phyloP scores from a whole-genome alignment of 1,140 invertebrate genomes.

The Centruroides vittatus region DNA sequence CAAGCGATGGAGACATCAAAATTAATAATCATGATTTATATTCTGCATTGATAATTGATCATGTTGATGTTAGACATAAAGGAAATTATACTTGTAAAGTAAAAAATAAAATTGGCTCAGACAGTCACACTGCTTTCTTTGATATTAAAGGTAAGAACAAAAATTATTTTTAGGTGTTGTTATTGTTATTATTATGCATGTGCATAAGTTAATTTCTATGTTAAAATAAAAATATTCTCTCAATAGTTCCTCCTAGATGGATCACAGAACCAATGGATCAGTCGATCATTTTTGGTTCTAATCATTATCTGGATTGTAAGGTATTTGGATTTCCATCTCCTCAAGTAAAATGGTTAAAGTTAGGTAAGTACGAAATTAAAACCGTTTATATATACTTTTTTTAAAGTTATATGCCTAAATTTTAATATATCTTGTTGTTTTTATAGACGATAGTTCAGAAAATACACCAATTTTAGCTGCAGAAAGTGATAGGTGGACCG shows the following conservation, averaged over 20 bases:
- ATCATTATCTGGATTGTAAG: conserved; percentile 23
- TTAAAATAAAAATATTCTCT: background rate
- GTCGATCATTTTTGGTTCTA: conserved; percentile 29
- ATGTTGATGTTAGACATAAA: background rate
- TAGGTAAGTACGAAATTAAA: no score
- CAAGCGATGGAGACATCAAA: background rate
- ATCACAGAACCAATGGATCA: conserved; percentile 33
- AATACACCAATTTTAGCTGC: background rate
- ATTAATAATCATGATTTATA: conserved; percentile 6
- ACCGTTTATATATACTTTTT: no score
- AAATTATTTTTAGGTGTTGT: background rate
- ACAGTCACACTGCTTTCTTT: background rate
- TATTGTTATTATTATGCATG: background rate
- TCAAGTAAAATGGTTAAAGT: conserved; percentile 4
- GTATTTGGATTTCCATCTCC: conserved; percentile 15
- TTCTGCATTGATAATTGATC: conserved; percentile 5
- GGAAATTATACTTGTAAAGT: conserved; percentile 11
- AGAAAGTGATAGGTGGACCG: background rate
- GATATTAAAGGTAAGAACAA: conserved; percentile 7
- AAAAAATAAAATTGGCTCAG: background rate
- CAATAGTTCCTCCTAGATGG: conserved; percentile 37
- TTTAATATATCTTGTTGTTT: no score
- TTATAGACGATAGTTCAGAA: no score
- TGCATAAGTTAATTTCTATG: no score
- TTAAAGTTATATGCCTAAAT: no score